Evolutionary conservation across 2,888 invertebrate species (phyloP), one percentile per base, ranked within the genome.

Genomic region (Drosophila anomalata): DNA sequence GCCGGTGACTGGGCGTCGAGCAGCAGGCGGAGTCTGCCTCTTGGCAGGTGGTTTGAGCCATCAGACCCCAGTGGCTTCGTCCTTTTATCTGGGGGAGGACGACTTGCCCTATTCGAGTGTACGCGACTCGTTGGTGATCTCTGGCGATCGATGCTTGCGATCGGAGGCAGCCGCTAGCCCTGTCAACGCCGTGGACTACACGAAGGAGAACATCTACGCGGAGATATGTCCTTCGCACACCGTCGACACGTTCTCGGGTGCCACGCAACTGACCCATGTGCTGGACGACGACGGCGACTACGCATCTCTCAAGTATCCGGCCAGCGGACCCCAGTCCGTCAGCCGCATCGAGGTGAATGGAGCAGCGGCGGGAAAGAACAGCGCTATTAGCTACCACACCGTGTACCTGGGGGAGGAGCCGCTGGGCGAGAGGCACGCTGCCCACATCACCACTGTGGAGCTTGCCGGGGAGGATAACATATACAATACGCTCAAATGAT

Each of bases 51-150:
- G 63, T 4, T 39, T 72, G 4, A 46, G 50, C 7, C 54, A 59
- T 7, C 52, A 87, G 0, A 75, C 78, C 5, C 78, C 85, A 0
- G 79, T 83, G 8, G 59, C 77, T 1, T 82, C 86, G 12, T 79
- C 88, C 50, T 76, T 74, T 20, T 79, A 81, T 9, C 62, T 89
- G 89, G 89, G 90, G 24, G 94, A 79, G 77, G 95, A 95, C 90
- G 95, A 95, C 88, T 90, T 95, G 31, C 95, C 95, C 2, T 95
- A 95, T 74, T 94, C 95, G 9, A 94, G 94, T 91, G 95, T 95
- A 5, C 94, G 94, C 7, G 95, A 95, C 75, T 95, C 95, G 9
- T 93, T 95, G 6, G 89, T 92, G 26, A 83, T 89, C 12, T 82
- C 87, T 56, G 90, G 83, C 54, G 79, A 90, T 62, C 89, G 85